Evolutionary conservation across 2,113 vertebrate genomes (phyloP).

Genomic region (Rhinolophus ferrumequinum): DNA sequence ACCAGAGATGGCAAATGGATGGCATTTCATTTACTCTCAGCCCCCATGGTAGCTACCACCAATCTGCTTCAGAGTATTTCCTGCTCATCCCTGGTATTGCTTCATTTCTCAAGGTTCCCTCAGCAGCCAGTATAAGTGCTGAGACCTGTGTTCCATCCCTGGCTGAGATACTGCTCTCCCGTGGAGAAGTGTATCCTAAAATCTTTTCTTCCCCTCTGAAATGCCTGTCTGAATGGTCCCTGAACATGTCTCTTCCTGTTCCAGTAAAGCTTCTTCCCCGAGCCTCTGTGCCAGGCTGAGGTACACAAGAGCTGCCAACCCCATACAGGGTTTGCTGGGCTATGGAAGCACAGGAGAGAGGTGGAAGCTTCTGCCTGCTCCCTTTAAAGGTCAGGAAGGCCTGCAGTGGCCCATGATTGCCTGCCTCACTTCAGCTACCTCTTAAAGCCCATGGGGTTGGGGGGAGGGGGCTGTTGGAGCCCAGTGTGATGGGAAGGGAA

Average conservation of each 20-base stretch:
- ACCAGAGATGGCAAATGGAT: constrained; percentile 10
- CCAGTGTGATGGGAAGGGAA: background rate
- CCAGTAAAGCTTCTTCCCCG: background rate
- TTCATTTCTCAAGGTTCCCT: background rate
- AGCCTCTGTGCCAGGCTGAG: background rate
- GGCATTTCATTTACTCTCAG: background rate
- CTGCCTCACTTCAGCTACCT: constrained; percentile 74
- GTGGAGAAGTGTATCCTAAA: constrained; percentile 13
- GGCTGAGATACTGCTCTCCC: constrained; percentile 21
- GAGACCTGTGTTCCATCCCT: background rate
- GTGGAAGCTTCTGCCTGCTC: background rate
- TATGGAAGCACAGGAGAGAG: background rate
- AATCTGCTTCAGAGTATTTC: background rate
- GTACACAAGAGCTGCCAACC: background rate
- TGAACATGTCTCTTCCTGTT: background rate
- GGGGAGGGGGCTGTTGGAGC: background rate
- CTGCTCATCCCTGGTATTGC: background rate
- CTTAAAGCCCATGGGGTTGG: background rate
- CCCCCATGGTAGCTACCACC: background rate
- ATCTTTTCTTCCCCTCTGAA: background rate
- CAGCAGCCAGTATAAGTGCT: background rate
- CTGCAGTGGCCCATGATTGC: background rate
- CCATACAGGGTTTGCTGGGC: background rate
- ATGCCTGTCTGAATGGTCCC: background rate
- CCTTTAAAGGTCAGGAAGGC: background rate